These are phyloP conservation scores for Leucophenga varia DNA, from an alignment of 1,140 invertebrate genomes.

Conservation along the genomic window DNA sequence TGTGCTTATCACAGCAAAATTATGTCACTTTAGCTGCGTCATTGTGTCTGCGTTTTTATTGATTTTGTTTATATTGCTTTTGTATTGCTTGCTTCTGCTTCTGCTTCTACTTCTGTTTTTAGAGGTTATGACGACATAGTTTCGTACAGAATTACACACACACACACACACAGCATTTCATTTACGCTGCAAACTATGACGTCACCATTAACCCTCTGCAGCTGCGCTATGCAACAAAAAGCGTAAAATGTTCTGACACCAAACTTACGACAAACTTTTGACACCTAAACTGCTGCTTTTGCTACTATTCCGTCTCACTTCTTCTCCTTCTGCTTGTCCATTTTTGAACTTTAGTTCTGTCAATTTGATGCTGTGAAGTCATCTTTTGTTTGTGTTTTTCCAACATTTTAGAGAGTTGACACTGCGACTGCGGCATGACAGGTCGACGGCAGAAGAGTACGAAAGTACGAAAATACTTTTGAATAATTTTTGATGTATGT, in stretches of 20 bases:
- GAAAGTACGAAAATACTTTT: too few relatives aligned
- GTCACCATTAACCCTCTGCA: conserved; percentile 44
- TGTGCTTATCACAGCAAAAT: conserved; percentile 18
- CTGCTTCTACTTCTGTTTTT: not conserved
- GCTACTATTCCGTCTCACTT: not conserved
- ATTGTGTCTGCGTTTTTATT: conserved; percentile 46
- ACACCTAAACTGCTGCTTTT: conserved; percentile 8
- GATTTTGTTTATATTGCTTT: conserved; percentile 34
- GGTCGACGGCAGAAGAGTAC: too few relatives aligned
- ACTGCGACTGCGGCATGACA: too few relatives aligned
- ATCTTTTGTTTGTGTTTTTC: too few relatives aligned
- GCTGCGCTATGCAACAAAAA: too few relatives aligned
- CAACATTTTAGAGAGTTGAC: too few relatives aligned
- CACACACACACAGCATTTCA: conserved; percentile 23
- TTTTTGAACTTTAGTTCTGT: conserved; percentile 14
- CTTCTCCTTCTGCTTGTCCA: not conserved
- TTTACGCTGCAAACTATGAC: conserved; percentile 40
- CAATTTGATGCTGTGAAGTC: too few relatives aligned
- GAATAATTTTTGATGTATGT: too few relatives aligned
- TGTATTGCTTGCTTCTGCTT: not conserved
- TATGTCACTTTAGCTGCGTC: conserved; percentile 49
- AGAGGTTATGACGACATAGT: conserved; percentile 41
- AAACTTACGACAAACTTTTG: conserved; percentile 3
- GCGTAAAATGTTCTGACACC: too few relatives aligned
- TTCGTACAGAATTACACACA: too few relatives aligned